Conservation (phyloP, 2,797 vertebrate genomes). For the Anguilla obscura region DNA sequence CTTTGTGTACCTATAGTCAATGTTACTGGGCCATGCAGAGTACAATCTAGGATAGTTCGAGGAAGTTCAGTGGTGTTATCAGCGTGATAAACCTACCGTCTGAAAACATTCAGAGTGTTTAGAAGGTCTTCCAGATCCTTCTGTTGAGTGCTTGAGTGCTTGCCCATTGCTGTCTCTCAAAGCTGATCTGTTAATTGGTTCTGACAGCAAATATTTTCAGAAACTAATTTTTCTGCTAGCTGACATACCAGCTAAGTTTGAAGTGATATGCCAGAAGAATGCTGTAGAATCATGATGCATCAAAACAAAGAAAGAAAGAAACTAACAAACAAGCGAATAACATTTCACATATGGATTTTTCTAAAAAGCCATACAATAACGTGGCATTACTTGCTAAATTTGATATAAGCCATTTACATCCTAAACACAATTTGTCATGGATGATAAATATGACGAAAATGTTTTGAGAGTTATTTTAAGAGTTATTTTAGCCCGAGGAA, state of each 20-base stretch:
- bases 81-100: not conserved
- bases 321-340: too few species aligned
- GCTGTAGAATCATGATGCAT: too few species aligned
- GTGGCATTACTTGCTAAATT: too few species aligned
- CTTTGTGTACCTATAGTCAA: not conserved
- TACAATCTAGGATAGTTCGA: not conserved
- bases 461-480: not conserved
- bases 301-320: too few species aligned
- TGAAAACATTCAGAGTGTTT: not conserved
- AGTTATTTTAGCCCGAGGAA: not conserved
- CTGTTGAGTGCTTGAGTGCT: not conserved
- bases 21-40: not conserved
- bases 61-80: not conserved
- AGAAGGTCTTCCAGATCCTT: not conserved
- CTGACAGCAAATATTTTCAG: not conserved
- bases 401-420: too few species aligned
- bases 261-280: not conserved
- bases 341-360: too few species aligned
- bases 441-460: not conserved
- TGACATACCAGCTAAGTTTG: not conserved
- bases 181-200: not conserved
- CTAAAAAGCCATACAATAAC: too few species aligned
- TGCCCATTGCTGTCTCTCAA: not conserved
- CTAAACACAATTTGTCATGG: too few species aligned
- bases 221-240: not conserved